Conservation (phyloP, 2,888 invertebrate genomes). For the Allacma fusca region DNA sequence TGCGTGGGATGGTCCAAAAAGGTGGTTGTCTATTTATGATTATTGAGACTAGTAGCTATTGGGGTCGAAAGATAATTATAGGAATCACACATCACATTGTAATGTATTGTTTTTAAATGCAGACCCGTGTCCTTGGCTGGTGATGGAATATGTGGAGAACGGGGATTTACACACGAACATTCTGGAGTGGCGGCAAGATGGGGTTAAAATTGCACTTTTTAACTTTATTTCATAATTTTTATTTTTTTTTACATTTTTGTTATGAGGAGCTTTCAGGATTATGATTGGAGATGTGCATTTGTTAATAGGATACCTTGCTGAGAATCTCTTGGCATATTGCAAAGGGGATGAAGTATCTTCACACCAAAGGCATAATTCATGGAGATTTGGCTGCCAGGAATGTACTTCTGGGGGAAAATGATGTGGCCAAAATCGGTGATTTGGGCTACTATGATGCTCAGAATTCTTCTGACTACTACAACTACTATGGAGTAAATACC, state of each 20-base stretch:
- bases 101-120: too few species aligned
- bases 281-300: neutral
- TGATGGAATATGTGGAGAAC: neutral
- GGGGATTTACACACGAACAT: conserved; percentile 3
- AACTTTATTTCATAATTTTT: neutral
- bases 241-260: neutral
- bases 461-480: neutral
- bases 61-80: too few species aligned
- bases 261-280: neutral
- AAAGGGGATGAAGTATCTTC: conserved; percentile 35
- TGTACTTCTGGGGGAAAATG: neutral
- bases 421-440: conserved; percentile 27
- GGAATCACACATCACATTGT: too few species aligned
- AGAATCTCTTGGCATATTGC: conserved; percentile 18
- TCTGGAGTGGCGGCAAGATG: neutral
- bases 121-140: conserved; percentile 4
- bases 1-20: too few species aligned
- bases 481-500: neutral
- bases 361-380: conserved; percentile 1
- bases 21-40: too few species aligned
- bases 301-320: conserved; percentile 19
- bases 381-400: conserved; percentile 35
- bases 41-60: too few species aligned
- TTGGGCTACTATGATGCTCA: conserved; percentile 21
- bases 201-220: neutral